A percentile compares a stretch with the other conserved stretches of the same genome.
Evolutionary conservation across 2,113 vertebrate genomes (phyloP).

Genomic region (Channa maculata): DNA sequence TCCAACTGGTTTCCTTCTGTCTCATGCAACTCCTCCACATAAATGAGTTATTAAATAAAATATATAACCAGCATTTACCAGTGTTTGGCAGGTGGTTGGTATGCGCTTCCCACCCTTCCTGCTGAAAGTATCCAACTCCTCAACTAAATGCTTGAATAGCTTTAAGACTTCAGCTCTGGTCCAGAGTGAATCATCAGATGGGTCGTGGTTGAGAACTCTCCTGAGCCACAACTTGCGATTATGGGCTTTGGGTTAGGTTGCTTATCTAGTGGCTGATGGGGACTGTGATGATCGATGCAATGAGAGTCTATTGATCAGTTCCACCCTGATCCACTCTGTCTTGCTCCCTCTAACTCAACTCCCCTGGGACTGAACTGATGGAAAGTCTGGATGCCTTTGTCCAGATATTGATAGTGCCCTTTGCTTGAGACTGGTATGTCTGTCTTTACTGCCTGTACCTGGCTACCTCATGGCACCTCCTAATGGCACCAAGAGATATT

Average conservation of each 20-base stretch:
- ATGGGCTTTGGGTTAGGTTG: conserved; percentile 55
- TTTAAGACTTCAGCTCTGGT: conserved; percentile 11
- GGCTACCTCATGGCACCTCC: not conserved
- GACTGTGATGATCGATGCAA: conserved; percentile 58
- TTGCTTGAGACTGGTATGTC: conserved; percentile 36
- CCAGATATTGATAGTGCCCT: conserved; percentile 40
- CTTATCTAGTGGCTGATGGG: conserved; percentile 47
- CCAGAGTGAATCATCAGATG: conserved; percentile 44
- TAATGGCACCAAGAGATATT: not conserved
- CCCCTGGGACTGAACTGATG: conserved; percentile 47
- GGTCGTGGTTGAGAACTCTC: conserved; percentile 30
- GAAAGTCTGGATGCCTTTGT: conserved; percentile 46
- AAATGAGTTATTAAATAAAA: conserved; percentile 6
- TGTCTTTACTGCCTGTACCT: conserved; percentile 12
- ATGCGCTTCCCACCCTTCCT: not conserved
- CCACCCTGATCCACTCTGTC: conserved; percentile 42
- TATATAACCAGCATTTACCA: conserved; percentile 2
- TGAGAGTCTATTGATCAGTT: conserved; percentile 67
- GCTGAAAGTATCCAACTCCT: conserved; percentile 19
- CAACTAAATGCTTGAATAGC: conserved; percentile 35
- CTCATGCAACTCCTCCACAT: not conserved
- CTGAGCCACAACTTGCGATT: conserved; percentile 20
- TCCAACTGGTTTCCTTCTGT: not conserved
- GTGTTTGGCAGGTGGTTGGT: not conserved
- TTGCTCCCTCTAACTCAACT: conserved; percentile 8